These are phyloP conservation scores for Pollicipes pollicipes DNA, from an alignment of 1,140 invertebrate species.

Conservation along the genomic window DNA sequence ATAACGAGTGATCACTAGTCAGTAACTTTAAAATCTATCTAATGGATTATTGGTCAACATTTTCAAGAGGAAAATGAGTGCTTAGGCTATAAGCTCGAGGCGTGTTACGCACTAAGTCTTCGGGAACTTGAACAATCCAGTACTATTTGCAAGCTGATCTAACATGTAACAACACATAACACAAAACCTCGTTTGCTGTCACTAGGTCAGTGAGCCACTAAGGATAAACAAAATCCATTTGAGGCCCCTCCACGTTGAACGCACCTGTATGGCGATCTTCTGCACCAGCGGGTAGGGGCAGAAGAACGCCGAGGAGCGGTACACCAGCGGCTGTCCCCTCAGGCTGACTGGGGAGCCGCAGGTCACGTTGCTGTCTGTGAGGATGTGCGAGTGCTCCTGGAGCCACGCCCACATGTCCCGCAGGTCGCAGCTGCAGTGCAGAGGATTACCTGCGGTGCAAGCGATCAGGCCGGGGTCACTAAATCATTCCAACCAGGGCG, in stretches of 20 bases:
- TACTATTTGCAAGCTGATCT: no score
- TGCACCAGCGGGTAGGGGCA: conserved; percentile 61
- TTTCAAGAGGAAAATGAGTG: no score
- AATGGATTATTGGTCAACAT: no score
- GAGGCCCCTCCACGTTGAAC: neutral
- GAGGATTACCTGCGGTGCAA: conserved; percentile 51
- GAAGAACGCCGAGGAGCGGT: conserved; percentile 55
- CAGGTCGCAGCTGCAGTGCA: conserved; percentile 61
- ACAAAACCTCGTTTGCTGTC: no score
- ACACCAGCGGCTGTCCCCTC: conserved; percentile 49
- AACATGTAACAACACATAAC: no score
- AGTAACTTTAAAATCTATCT: no score
- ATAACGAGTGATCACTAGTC: no score
- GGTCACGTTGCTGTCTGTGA: conserved; percentile 20
- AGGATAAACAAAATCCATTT: no score
- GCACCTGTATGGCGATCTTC: conserved; percentile 44
- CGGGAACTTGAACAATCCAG: neutral
- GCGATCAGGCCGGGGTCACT: conserved; percentile 11
- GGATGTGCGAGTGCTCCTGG: conserved; percentile 55
- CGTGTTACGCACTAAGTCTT: neutral
- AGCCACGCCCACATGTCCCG: conserved; percentile 77
- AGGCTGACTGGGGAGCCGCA: conserved; percentile 25
- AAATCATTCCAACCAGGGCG: no score
- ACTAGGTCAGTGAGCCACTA: no score
- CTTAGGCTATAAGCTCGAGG: no score